These are phyloP conservation scores for Coenobita brevimanus DNA, from an alignment of 1,140 invertebrate genomes.

Conservation along the genomic window DNA sequence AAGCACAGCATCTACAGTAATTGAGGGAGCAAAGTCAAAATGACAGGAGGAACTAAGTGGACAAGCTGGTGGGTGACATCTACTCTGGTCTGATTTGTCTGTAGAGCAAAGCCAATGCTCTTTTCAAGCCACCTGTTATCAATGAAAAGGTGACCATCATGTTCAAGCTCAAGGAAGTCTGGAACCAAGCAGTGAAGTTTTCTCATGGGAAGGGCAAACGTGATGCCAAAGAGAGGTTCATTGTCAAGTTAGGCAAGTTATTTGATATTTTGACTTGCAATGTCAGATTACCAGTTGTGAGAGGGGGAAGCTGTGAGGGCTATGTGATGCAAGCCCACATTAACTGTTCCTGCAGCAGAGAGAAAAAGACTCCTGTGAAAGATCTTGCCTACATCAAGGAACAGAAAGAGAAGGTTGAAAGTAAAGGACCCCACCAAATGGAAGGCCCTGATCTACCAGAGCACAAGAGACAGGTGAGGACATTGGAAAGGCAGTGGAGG, in stretches of 20 bases:
- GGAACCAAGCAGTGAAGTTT: no score
- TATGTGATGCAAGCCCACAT: neutral
- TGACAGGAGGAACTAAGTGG: no score
- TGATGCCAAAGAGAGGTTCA: neutral
- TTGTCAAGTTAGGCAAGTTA: conserved; percentile 5
- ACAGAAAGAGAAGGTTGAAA: conserved; percentile 2
- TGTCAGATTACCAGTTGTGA: conserved; percentile 3
- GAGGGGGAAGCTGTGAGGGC: conserved; percentile 1
- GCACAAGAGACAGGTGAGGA: neutral
- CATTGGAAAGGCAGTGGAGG: no score
- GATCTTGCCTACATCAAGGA: no score
- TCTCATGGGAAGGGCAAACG: no score
- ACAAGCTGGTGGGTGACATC: neutral
- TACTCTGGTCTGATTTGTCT: neutral
- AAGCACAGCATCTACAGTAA: neutral
- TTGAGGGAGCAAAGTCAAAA: no score
- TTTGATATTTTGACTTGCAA: conserved; percentile 21
- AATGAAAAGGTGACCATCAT: no score
- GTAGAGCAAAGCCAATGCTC: neutral
- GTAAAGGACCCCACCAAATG: conserved; percentile 2
- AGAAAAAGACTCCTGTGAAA: neutral
- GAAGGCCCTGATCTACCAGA: neutral
- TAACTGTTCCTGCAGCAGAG: conserved; percentile 20
- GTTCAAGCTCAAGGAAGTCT: no score
- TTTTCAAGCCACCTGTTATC: no score